Conservation (phyloP, 2,797 vertebrate species). For the Heterohyrax brucei region DNA sequence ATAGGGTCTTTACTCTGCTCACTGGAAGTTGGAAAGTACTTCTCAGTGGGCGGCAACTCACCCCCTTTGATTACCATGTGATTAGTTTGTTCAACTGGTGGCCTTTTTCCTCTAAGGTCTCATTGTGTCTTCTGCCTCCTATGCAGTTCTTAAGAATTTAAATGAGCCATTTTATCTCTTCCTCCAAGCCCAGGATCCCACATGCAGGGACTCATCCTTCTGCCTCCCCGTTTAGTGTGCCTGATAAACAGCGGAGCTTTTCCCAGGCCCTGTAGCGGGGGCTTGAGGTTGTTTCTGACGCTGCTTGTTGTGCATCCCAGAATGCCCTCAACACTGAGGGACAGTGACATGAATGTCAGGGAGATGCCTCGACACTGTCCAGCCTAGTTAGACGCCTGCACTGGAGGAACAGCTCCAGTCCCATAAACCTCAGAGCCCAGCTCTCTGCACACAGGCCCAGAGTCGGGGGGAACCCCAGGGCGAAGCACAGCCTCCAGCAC, state of each 20-base stretch:
- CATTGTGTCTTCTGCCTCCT: conserved; percentile 92
- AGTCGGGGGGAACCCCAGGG: conserved; percentile 77
- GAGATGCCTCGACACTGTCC: conserved; percentile 89
- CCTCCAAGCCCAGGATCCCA: conserved; percentile 92
- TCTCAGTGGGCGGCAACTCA: conserved; percentile 91
- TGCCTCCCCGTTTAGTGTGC: conserved; percentile 91
- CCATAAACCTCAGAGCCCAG: conserved; percentile 86
- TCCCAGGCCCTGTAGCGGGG: conserved; percentile 90
- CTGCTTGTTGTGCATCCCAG: conserved; percentile 91
- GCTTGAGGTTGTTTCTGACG: conserved; percentile 92
- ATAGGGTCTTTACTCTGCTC: conserved; percentile 72
- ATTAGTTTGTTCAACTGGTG: conserved; percentile 94
- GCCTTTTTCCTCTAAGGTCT: conserved; percentile 92
- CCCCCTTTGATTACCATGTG: conserved; percentile 92
- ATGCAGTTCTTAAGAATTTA: conserved; percentile 93
- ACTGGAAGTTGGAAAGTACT: conserved; percentile 91
- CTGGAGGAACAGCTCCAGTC: conserved; percentile 87
- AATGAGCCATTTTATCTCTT: conserved; percentile 96
- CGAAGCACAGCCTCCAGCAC: conserved; percentile 63
- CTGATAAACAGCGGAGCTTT: conserved; percentile 91
- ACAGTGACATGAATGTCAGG: conserved; percentile 90
- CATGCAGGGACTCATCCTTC: conserved; percentile 90
- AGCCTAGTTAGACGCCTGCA: conserved; percentile 90
- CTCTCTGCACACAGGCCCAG: conserved; percentile 40
- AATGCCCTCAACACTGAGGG: conserved; percentile 88